A percentile compares a stretch with the other conserved stretches of the same genome.
Conservation (phyloP, 2,888 invertebrate genomes). For the Meteorus cinctellus region DNA sequence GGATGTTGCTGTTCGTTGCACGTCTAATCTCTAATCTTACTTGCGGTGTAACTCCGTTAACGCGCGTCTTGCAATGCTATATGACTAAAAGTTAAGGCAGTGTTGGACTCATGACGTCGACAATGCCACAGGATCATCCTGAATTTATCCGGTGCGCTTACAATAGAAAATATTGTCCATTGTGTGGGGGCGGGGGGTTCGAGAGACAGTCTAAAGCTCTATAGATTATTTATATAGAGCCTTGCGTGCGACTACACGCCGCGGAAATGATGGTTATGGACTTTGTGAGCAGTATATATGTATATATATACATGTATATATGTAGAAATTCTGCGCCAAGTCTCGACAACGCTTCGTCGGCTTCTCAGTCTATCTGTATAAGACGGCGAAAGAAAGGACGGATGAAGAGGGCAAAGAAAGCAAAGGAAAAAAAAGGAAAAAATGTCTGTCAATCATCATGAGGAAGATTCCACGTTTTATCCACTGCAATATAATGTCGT, state of each 20-base stretch:
- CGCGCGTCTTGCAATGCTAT: neutral
- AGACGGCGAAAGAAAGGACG: slow-evolving; percentile 30
- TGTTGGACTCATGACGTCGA: slow-evolving; percentile 42
- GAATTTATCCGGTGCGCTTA: slow-evolving; percentile 44
- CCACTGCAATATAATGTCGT: neutral
- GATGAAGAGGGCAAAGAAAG: slow-evolving; percentile 20
- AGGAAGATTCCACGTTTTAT: slow-evolving; percentile 18
- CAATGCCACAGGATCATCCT: slow-evolving; percentile 48
- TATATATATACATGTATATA: neutral
- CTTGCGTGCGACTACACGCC: slow-evolving; percentile 16
- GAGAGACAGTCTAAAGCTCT: neutral
- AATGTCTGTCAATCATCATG: slow-evolving; percentile 44
- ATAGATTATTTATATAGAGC: slow-evolving; percentile 21
- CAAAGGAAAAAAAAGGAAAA: slow-evolving; percentile 38
- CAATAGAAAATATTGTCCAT: slow-evolving; percentile 39
- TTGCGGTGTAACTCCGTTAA: slow-evolving; percentile 23
- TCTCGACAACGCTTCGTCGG: slow-evolving; percentile 29
- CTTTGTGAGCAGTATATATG: slow-evolving; percentile 17
- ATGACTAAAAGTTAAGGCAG: neutral
- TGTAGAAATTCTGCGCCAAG: slow-evolving; percentile 31
- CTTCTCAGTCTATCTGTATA: slow-evolving; percentile 33
- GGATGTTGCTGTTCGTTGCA: slow-evolving; percentile 16
- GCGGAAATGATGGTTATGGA: slow-evolving; percentile 33
- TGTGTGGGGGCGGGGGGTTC: neutral
- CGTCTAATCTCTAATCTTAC: slow-evolving; percentile 43